A percentile compares a stretch with the other conserved stretches of the same genome.
Evolutionary conservation across 2,888 invertebrate genomes (phyloP).

Genomic region (Trachelus stipa): DNA sequence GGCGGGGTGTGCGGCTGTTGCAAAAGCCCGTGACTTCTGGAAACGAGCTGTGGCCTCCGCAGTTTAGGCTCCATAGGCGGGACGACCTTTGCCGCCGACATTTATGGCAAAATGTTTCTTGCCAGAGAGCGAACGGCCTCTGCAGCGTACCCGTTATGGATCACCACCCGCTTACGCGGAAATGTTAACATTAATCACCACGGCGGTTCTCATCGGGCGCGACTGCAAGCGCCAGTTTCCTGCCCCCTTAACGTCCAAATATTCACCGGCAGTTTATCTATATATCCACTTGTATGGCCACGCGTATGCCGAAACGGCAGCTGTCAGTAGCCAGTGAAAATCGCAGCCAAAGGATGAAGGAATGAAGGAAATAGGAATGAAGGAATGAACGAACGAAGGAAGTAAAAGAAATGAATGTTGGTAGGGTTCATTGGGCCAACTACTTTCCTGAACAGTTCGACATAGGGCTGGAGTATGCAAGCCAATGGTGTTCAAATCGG

Average conservation of each 20-base stretch:
- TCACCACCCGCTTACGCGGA: conserved; percentile 13
- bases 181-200: conserved; percentile 18
- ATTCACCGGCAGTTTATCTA: background rate
- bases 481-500: background rate
- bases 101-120: conserved; percentile 22
- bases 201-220: background rate
- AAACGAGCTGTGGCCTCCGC: background rate
- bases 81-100: conserved; percentile 22
- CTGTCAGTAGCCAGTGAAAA: background rate
- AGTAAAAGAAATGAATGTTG: background rate
- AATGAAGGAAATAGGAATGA: background rate
- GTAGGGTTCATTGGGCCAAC: background rate
- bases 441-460: background rate
- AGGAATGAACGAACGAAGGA: background rate
- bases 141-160: conserved; percentile 17
- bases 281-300: background rate
- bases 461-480: background rate
- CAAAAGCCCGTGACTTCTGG: background rate
- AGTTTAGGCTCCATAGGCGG: conserved; percentile 2
- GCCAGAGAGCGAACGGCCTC: conserved; percentile 8
- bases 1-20: background rate
- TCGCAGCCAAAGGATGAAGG: background rate
- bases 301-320: background rate
- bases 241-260: background rate
- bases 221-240: background rate